Conservation (phyloP, 2,113 vertebrate species). For the Etheostoma cragini region DNA sequence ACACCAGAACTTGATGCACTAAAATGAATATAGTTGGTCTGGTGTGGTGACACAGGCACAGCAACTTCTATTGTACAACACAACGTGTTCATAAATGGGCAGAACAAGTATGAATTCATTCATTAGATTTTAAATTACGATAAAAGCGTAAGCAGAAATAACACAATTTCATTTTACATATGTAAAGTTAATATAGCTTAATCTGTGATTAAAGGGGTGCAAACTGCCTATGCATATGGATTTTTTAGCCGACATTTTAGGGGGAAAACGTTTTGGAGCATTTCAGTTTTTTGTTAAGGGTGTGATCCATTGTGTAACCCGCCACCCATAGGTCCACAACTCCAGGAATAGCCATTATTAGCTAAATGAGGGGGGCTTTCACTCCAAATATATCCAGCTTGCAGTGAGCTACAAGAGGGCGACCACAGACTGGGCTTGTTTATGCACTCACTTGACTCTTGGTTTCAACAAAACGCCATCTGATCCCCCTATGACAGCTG, state of each 20-base stretch:
- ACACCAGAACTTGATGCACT: not conserved
- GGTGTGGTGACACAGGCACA: not conserved
- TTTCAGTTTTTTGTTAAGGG: constrained; percentile 5
- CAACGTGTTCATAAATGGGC: constrained; percentile 8
- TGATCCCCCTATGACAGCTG: constrained; percentile 27
- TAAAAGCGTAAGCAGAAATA: too few relatives aligned
- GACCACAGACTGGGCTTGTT: constrained; percentile 30
- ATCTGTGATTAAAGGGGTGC: not conserved
- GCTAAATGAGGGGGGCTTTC: constrained; percentile 11
- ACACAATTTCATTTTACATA: not conserved
- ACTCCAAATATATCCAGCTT: constrained; percentile 72
- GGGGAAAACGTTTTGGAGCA: not conserved
- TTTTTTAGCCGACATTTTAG: not conserved
- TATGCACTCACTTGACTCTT: not conserved
- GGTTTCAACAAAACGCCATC: constrained; percentile 11
- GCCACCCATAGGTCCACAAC: constrained; percentile 20
- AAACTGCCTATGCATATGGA: too few relatives aligned
- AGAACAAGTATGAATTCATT: not conserved
- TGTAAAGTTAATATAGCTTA: too few relatives aligned
- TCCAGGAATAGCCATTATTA: constrained; percentile 67
- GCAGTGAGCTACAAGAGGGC: constrained; percentile 29
- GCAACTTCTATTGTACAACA: constrained; percentile 13
- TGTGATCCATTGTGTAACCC: constrained; percentile 39
- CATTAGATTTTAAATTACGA: not conserved
- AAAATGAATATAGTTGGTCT: not conserved